Evolutionary conservation across 2,113 vertebrate species (phyloP).

Genomic region (Nycticryphes semicollaris): DNA sequence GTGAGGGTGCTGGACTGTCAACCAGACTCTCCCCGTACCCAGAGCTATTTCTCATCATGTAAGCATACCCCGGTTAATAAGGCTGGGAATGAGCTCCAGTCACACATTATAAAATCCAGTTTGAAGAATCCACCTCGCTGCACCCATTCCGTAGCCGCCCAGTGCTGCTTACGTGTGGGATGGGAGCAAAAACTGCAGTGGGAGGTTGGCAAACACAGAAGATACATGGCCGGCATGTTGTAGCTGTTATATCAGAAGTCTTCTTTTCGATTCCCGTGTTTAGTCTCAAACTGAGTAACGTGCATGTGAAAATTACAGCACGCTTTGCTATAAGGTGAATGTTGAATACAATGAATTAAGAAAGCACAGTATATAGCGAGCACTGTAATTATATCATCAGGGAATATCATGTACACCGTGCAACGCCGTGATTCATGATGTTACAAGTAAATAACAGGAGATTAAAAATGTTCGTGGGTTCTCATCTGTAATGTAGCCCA

Average conservation of each 20-base stretch:
- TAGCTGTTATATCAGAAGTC: neutral
- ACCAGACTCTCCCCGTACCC: neutral
- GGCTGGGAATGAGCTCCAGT: neutral
- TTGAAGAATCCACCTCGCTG: neutral
- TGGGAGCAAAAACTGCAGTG: neutral
- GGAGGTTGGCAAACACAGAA: neutral
- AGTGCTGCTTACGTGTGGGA: neutral
- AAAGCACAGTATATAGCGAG: neutral
- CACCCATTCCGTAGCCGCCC: neutral
- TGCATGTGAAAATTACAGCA: neutral
- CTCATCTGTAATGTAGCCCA: neutral
- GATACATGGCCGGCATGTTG: fast-evolving
- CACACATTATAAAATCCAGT: neutral
- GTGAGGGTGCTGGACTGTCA: neutral
- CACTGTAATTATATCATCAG: conserved; percentile 21
- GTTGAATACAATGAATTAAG: conserved; percentile 25
- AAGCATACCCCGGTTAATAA: neutral
- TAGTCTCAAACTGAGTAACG: neutral
- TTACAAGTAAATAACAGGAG: conserved; percentile 41
- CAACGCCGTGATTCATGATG: neutral
- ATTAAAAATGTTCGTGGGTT: conserved; percentile 20
- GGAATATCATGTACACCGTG: neutral
- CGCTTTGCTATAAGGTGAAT: neutral
- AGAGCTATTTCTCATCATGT: neutral
- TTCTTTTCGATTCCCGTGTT: neutral